Evolutionary conservation across 2,888 invertebrate genomes (phyloP).

Genomic region (Trissolcus japonicus): DNA sequence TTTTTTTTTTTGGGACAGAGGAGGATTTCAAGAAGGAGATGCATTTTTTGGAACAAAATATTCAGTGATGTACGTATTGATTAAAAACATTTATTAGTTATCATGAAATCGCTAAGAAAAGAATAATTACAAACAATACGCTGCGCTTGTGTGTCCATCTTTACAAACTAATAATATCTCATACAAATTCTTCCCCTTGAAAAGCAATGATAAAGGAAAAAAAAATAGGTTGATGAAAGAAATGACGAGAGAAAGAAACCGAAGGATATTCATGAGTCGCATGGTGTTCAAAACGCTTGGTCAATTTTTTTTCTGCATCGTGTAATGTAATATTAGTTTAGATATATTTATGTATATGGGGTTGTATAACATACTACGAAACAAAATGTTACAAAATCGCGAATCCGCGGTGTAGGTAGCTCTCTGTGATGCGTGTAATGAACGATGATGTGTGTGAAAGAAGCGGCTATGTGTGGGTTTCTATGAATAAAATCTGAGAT

Average conservation of each 20-base stretch:
- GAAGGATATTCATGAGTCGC: slow-evolving; percentile 37
- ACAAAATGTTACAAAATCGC: slow-evolving; percentile 73
- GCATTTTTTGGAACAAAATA: background rate
- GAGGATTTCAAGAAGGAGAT: background rate
- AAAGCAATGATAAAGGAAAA: slow-evolving; percentile 41
- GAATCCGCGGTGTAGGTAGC: slow-evolving; percentile 60
- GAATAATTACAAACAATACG: slow-evolving; percentile 56
- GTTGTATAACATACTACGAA: slow-evolving; percentile 73
- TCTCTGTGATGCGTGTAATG: slow-evolving; percentile 49
- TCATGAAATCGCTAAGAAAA: slow-evolving; percentile 53
- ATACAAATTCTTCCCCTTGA: slow-evolving; percentile 48
- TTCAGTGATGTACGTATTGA: slow-evolving; percentile 41
- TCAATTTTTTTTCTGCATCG: slow-evolving; percentile 26
- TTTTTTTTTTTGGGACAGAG: background rate
- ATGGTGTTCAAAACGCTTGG: slow-evolving; percentile 18
- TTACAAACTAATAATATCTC: slow-evolving; percentile 57
- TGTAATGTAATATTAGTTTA: slow-evolving; percentile 19
- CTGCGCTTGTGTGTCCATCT: slow-evolving; percentile 52
- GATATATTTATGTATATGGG: slow-evolving; percentile 45
- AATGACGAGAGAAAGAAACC: slow-evolving; percentile 44
- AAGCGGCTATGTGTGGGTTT: slow-evolving; percentile 69
- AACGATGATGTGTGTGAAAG: slow-evolving; percentile 59
- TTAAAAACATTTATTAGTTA: slow-evolving; percentile 55
- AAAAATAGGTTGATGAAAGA: slow-evolving; percentile 14
- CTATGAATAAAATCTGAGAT: slow-evolving; percentile 68